Percentiles rank a stretch among this genome's conserved stretches.
Evolutionary conservation across 2,113 vertebrate species (phyloP).

Genomic region (Formicarius rufipectus): DNA sequence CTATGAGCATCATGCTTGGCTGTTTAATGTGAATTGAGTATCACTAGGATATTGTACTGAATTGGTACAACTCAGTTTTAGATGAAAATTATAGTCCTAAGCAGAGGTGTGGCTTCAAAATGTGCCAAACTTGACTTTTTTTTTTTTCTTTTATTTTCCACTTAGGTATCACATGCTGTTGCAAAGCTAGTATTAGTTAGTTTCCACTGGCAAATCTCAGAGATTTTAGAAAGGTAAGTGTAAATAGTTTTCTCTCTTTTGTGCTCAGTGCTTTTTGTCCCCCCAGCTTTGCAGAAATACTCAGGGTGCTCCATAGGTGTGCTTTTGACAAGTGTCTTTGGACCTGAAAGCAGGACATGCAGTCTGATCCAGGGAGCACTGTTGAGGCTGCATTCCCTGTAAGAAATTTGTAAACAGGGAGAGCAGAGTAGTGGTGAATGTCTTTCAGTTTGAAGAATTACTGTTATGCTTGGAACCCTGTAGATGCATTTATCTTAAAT

Average conservation of each 20-base stretch:
- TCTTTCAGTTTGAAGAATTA: not conserved
- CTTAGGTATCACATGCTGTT: slow-evolving; percentile 92
- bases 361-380: not conserved
- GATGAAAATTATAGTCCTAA: not conserved
- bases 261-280: not conserved
- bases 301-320: not conserved
- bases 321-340: not conserved
- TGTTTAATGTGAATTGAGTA: not conserved
- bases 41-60: not conserved
- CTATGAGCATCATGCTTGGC: not conserved
- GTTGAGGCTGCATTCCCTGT: not conserved
- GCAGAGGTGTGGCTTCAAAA: not conserved
- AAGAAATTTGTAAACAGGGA: not conserved
- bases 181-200: slow-evolving; percentile 98
- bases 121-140: not conserved
- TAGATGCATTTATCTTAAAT: not conserved
- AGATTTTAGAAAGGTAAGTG: slow-evolving; percentile 94
- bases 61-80: not conserved
- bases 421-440: not conserved
- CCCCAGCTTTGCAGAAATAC: not conserved
- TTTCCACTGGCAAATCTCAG: slow-evolving; percentile 97
- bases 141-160: slow-evolving; percentile 9
- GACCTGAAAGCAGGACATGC: not conserved
- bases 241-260: not conserved
- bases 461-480: not conserved